Evolutionary conservation across 1,140 invertebrate species (phyloP).

Genomic region (Mesaphorura yosii): DNA sequence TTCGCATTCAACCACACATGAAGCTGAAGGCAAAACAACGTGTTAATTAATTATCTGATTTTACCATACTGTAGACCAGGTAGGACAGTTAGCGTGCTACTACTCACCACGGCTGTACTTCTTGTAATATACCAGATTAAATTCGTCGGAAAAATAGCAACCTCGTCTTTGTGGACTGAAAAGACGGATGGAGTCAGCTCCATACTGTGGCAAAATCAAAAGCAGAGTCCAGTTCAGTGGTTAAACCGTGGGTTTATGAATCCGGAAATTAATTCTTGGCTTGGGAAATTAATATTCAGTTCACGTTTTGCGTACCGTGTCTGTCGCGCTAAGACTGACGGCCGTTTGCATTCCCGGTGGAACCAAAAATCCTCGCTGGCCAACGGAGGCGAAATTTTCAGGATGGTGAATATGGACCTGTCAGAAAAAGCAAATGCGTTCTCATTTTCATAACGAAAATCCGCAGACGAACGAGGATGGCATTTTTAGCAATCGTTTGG

Average conservation of each 20-base stretch:
- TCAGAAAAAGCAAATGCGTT: neutral
- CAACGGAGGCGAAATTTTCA: constrained; percentile 30
- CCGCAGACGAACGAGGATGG: neutral
- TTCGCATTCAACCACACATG: constrained; percentile 28
- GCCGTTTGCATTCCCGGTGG: constrained; percentile 24
- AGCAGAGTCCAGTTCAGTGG: too few species aligned
- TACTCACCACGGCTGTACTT: constrained; percentile 30
- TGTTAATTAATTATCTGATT: neutral
- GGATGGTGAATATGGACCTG: constrained; percentile 29
- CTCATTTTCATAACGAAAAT: neutral
- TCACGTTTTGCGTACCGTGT: too few species aligned
- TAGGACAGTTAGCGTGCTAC: too few species aligned
- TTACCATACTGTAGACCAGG: too few species aligned
- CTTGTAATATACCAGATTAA: constrained; percentile 25
- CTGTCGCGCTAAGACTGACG: constrained; percentile 15
- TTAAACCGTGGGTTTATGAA: too few species aligned
- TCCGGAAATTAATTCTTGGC: too few species aligned
- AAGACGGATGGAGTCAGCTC: constrained; percentile 13
- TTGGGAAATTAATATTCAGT: too few species aligned
- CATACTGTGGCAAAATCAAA: constrained; percentile 22
- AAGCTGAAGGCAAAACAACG: neutral
- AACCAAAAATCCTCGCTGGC: constrained; percentile 29
- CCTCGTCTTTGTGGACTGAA: constrained; percentile 15
- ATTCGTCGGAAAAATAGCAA: constrained; percentile 29
- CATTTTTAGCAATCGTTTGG: too few species aligned